These are phyloP conservation scores for Formica exsecta DNA, from an alignment of 1,140 invertebrate genomes.

Conservation along the genomic window DNA sequence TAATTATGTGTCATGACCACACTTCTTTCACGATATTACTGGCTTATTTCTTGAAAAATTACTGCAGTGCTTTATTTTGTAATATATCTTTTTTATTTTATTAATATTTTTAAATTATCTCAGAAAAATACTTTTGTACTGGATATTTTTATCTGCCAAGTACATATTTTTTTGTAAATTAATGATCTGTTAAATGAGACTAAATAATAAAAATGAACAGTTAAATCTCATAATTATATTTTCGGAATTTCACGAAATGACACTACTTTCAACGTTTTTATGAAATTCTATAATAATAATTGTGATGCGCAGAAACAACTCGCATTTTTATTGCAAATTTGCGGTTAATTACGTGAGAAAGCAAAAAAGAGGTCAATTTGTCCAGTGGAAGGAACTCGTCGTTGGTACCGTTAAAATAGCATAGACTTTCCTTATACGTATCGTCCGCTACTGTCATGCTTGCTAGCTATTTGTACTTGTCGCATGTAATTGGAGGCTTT, in stretches of 20 bases:
- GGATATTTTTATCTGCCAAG: not conserved
- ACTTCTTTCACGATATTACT: not conserved
- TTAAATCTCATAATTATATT: not conserved
- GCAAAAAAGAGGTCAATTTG: constrained; percentile 60
- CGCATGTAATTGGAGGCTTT: constrained; percentile 53
- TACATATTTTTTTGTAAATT: not conserved
- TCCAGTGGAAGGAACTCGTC: constrained; percentile 47
- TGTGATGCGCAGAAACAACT: constrained; percentile 18
- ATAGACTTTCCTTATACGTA: constrained; percentile 56
- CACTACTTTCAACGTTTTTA: constrained; percentile 16
- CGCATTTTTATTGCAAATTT: constrained; percentile 48
- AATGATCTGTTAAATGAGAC: not conserved
- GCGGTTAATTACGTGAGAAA: constrained; percentile 52
- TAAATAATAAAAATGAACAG: not conserved
- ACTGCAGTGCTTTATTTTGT: not conserved
- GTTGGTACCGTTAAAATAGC: constrained; percentile 55
- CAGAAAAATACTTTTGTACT: not conserved
- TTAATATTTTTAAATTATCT: not conserved
- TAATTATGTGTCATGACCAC: not conserved
- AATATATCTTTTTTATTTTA: not conserved
- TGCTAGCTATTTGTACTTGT: constrained; percentile 58
- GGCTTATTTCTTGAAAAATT: not conserved
- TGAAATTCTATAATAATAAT: not conserved
- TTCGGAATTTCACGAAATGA: not conserved
- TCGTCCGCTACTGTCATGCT: constrained; percentile 57